Base-by-base conservation (phyloP, 2,113 vertebrate genomes). In the Sula dactylatra region DNA sequence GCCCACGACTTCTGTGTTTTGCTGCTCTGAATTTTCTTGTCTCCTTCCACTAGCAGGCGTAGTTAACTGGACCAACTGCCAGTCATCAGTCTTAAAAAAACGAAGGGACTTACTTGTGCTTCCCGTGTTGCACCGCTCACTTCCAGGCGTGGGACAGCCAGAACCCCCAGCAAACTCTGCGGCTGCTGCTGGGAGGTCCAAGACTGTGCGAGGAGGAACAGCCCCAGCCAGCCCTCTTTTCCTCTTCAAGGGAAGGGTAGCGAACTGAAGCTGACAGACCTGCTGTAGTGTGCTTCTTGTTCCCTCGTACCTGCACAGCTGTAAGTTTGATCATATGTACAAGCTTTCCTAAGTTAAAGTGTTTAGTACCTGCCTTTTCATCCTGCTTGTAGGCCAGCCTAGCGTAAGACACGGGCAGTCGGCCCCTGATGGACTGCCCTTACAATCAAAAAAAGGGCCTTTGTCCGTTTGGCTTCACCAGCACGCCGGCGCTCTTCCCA, bases 381-480 rank as follows among this genome's bases (percentile, higher is more conserved):
- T 16, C 32, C 59, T 38, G 49, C n/a, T 24, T 11, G 16, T 24
- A 36, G 44, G 86, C 17, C 78, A 54, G 54, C 25, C 11, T 7
- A 4, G 36, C 1, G 1, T 17, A 7, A 5, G 56, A 18, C 24
- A 10, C 0, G 5, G 61, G 66, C 61, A 31, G n/a, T 7, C 11
- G 5, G 59, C 45, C 21, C 34, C 7, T 13, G 8, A 4, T 2
- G 10, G 77, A 19, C 61, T 47, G 36, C 26, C 36, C 61, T 9
- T 18, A 6, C 17, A 17, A 25, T 12, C 13, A 42, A 45, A 38
- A 18, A 14, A 26, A 20, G 16, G 52, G 17, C 11, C 0, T 34
- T 4, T 44, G 15, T 42, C 15, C 9, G 3, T 52, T 26, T 16
- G 50, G 40, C 45, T 56, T 82, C 80, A 22, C 26, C 38, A 36